Percentiles rank a stretch among this genome's conserved stretches.
These are phyloP conservation scores for Podilymbus podiceps DNA, from an alignment of 2,113 vertebrate genomes.

Conservation along the genomic window DNA sequence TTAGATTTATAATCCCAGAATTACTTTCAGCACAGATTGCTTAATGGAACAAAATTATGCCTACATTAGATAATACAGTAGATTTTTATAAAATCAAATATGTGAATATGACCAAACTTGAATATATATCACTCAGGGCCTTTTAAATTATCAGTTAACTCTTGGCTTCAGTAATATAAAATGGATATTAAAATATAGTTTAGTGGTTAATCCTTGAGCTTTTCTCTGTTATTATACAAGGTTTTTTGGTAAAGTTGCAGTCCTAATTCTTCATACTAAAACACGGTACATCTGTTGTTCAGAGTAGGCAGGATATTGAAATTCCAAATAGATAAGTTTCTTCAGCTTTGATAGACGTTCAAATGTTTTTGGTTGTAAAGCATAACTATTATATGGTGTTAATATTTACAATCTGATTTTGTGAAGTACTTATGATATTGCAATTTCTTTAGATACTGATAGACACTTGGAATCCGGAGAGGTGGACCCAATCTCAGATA, in stretches of 20 bases:
- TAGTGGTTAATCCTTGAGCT: constrained; percentile 29
- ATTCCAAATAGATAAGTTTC: background rate
- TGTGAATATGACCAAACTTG: background rate
- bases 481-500: background rate
- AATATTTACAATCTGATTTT: background rate
- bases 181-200: background rate
- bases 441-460: background rate
- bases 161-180: constrained; percentile 8
- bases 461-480: background rate
- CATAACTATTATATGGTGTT: background rate
- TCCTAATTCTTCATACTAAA: constrained; percentile 4
- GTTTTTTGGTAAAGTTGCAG: background rate
- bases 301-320: background rate
- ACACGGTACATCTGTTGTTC: background rate
- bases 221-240: background rate
- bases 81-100: constrained; percentile 9
- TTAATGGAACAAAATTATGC: constrained; percentile 22
- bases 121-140: background rate
- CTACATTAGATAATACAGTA: background rate
- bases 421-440: background rate
- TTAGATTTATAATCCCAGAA: constrained; percentile 27
- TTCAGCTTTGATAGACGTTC: background rate
- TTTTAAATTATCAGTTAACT: constrained; percentile 40
- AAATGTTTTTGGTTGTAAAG: background rate
- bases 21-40: background rate